A percentile compares a stretch with the other conserved stretches of the same genome.
Evolutionary conservation across 1,140 invertebrate genomes (phyloP).

Genomic region (Neodiprion fabricii): DNA sequence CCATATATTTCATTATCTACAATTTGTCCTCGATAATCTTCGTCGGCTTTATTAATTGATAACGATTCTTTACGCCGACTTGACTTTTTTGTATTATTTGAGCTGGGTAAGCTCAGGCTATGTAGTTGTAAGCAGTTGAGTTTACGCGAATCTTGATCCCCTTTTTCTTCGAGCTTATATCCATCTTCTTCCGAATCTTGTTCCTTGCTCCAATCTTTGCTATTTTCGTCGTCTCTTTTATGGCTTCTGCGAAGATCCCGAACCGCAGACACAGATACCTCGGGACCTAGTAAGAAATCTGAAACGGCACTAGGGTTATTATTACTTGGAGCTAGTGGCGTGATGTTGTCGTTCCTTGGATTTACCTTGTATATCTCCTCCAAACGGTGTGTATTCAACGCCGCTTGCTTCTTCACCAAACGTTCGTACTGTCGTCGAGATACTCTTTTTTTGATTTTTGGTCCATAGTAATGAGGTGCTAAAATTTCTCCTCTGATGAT

Average conservation of each 20-base stretch:
- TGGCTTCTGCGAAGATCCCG: background rate
- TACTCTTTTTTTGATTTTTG: slow-evolving; percentile 26
- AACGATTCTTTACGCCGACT: background rate
- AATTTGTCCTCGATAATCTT: slow-evolving; percentile 11
- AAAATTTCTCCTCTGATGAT: slow-evolving; percentile 6
- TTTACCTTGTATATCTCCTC: slow-evolving; percentile 42
- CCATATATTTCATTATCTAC: slow-evolving; percentile 33
- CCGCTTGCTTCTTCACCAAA: slow-evolving; percentile 25
- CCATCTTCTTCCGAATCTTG: background rate
- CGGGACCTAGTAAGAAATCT: slow-evolving; percentile 36
- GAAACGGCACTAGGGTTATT: slow-evolving; percentile 47
- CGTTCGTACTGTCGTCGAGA: slow-evolving; percentile 29
- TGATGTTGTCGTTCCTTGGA: slow-evolving; percentile 34
- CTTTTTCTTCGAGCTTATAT: background rate
- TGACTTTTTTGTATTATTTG: no score
- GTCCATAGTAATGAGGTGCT: slow-evolving; percentile 16
- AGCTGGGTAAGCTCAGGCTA: no score
- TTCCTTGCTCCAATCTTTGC: background rate
- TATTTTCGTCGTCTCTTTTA: background rate
- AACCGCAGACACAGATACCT: background rate
- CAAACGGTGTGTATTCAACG: slow-evolving; percentile 24
- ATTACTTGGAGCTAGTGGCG: slow-evolving; percentile 33
- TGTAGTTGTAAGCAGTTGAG: no score
- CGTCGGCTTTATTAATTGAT: background rate
- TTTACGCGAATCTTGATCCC: background rate